These are phyloP conservation scores for Gymnogyps californianus DNA, from an alignment of 2,113 vertebrate species.

Conservation along the genomic window DNA sequence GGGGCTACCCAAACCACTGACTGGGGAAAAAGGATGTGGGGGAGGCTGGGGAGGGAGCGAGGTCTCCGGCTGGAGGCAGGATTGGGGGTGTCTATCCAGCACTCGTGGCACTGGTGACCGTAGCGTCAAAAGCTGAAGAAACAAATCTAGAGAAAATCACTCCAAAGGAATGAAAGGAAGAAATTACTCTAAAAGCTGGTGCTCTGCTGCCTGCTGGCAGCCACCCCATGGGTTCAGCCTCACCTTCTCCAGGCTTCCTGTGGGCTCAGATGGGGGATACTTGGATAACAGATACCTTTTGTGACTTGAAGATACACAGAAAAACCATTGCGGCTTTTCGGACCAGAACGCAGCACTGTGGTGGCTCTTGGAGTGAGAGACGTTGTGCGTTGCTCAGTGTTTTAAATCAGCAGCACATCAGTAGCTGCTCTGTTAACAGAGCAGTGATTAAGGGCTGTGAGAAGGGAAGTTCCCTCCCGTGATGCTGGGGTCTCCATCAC, in stretches of 20 bases:
- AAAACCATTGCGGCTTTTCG: not conserved
- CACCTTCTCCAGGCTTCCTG: not conserved
- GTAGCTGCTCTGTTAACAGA: not conserved
- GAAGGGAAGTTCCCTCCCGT: not conserved
- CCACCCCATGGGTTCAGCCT: not conserved
- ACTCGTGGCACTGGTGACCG: fast-evolving
- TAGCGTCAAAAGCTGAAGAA: not conserved
- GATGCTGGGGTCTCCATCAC: not conserved
- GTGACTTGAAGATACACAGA: not conserved
- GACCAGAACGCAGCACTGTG: not conserved
- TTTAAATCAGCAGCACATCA: not conserved
- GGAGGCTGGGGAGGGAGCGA: not conserved
- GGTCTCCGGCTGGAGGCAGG: not conserved
- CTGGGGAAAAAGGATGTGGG: not conserved
- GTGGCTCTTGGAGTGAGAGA: not conserved
- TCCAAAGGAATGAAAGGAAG: not conserved
- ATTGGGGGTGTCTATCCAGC: not conserved
- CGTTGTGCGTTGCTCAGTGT: not conserved
- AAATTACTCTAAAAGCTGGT: not conserved
- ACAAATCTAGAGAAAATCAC: not conserved
- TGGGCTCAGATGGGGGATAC: not conserved
- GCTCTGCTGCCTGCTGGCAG: not conserved
- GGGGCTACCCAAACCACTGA: not conserved
- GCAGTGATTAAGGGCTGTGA: not conserved
- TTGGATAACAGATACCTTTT: not conserved